A percentile compares a stretch with the other conserved stretches of the same genome.
Conservation (phyloP, 2,113 vertebrate genomes). For the Rattus rattus region DNA sequence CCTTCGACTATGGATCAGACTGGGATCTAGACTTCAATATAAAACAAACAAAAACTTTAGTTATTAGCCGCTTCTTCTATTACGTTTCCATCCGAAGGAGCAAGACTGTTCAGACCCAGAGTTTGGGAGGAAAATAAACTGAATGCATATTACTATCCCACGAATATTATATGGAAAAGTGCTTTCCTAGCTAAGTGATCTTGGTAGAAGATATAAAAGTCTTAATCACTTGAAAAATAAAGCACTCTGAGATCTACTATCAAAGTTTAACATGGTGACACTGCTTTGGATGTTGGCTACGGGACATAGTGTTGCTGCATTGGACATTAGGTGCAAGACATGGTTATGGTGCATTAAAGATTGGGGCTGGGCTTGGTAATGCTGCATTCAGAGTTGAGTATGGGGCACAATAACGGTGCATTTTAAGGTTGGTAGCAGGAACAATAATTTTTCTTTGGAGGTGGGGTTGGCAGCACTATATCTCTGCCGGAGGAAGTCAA, state of each 20-base stretch:
- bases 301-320: not conserved
- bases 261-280: not conserved
- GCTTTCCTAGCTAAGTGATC: not conserved
- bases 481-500: not conserved
- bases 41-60: not conserved
- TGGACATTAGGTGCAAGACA: not conserved
- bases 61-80: conserved; percentile 16
- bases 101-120: not conserved
- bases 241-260: not conserved
- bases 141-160: not conserved
- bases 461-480: not conserved
- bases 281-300: not conserved
- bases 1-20: not conserved
- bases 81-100: not conserved
- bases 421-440: not conserved
- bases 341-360: not conserved
- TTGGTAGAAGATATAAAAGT: not conserved
- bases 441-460: not conserved
- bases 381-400: not conserved
- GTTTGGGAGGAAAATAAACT: not conserved
- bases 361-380: not conserved
- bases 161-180: not conserved
- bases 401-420: not conserved
- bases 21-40: not conserved
- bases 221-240: not conserved